phyloP scores from a whole-genome alignment of 2,113 vertebrate species.

The Zosterops borbonicus region DNA sequence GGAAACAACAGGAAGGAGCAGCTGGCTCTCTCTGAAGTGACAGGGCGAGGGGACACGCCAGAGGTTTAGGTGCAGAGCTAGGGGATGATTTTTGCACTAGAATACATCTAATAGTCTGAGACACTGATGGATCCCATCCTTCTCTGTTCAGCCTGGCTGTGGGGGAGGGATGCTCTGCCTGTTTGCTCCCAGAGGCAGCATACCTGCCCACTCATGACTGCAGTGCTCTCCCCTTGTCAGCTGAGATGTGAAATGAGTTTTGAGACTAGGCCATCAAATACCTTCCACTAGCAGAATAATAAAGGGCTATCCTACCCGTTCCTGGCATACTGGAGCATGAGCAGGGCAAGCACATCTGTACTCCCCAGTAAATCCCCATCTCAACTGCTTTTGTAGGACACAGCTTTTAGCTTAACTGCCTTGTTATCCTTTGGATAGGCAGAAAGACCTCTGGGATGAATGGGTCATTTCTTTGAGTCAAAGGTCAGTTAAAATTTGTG shows the following conservation, averaged over 20 bases:
- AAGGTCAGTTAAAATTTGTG: not conserved
- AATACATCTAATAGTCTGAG: not conserved
- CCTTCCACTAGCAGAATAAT: not conserved
- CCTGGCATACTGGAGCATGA: not conserved
- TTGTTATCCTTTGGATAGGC: not conserved
- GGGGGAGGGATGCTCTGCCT: not conserved
- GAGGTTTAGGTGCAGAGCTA: not conserved
- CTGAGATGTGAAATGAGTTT: not conserved
- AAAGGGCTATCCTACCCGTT: not conserved
- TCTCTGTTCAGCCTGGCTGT: not conserved
- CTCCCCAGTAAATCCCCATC: not conserved
- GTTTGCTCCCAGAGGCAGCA: not conserved
- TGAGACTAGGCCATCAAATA: not conserved
- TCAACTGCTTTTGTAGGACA: not conserved
- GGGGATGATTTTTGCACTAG: not conserved
- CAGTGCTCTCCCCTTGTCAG: not conserved
- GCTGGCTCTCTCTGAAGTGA: not conserved
- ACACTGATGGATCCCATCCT: not conserved
- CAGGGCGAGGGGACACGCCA: rapidly evolving
- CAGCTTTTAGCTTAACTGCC: constrained; percentile 18
- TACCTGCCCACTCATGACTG: not conserved
- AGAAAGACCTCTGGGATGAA: not conserved
- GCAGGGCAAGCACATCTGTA: not conserved
- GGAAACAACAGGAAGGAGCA: not conserved
- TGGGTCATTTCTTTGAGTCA: not conserved